Evolutionary conservation across 2,888 invertebrate species (phyloP), one percentile per base, ranked within the genome.

Genomic region (Matsumyia berberina): DNA sequence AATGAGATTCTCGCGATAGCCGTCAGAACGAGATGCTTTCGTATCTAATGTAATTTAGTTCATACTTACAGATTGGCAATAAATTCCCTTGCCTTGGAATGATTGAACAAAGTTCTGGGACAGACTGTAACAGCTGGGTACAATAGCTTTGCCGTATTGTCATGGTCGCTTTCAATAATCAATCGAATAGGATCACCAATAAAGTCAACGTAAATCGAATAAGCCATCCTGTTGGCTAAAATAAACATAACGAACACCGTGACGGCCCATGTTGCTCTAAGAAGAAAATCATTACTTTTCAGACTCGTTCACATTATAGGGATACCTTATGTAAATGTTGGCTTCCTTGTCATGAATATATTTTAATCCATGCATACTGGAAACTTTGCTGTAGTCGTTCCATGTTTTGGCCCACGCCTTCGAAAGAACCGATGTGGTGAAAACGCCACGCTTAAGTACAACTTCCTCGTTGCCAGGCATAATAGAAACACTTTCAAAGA

Each of bases 41-140:
- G 24, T 24, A 24, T 24, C 4, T 24, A 4, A 24, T 24, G 24
- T 4, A 24, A 24, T 24, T 4, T 4, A 35, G 35, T 35, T 35
- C 1, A 12, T 35, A 51, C 51, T 66, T 39, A 66, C 66, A 66
- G 3, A 17, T 12, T 37, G 8, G 7, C 0, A n/a, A 70, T 7
- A 29, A 49, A 58, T 1, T 91, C 89, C 9, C 87, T 87, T 31
- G 93, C 88, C 33, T 92, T 91, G 24, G 88, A 78, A 51, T 87
- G 82, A 62, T 89, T 91, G n/a, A 88, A 89, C 5, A 89, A 51
- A 2, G 88, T 87, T 62, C 89, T 88, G 7, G 90, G 91, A 87
- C 94, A 94, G 33, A 94, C 87, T 0, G 93, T 93, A 44, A 94
- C 91, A 35, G 93, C 90, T 0, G 94, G 94, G 88, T 92, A 93